phyloP scores from a whole-genome alignment of 1,140 invertebrate genomes.

The Limonius californicus region DNA sequence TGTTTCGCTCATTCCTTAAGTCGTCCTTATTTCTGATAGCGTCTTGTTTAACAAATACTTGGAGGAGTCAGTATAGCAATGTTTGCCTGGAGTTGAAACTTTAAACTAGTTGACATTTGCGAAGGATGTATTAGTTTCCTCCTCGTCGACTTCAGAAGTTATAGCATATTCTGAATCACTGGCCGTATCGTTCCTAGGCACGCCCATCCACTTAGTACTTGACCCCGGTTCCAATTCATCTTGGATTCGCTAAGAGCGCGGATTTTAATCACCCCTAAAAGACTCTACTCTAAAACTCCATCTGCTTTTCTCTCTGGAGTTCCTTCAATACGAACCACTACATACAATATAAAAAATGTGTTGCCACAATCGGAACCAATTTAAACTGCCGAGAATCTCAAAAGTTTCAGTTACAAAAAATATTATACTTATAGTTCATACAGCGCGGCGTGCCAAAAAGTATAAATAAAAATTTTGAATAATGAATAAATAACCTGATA shows the following conservation, averaged over 20 bases:
- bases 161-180: conserved; percentile 15
- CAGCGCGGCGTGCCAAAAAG: too few relatives aligned
- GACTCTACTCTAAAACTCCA: too few relatives aligned
- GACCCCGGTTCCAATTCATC: conserved; percentile 11
- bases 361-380: too few relatives aligned
- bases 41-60: not conserved
- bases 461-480: too few relatives aligned
- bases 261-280: not conserved
- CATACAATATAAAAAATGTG: too few relatives aligned
- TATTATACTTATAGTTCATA: too few relatives aligned
- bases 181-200: conserved; percentile 4
- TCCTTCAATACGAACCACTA: too few relatives aligned
- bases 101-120: conserved; percentile 11
- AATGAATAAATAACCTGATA: too few relatives aligned
- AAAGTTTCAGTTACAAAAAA: too few relatives aligned
- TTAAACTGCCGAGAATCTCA: too few relatives aligned
- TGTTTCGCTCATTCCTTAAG: not conserved
- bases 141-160: conserved; percentile 14
- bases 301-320: too few relatives aligned
- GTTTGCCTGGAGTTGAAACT: conserved; percentile 7
- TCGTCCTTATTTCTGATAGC: not conserved
- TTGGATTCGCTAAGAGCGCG: not conserved
- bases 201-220: conserved; percentile 14
- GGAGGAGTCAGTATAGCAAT: not conserved
- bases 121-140: conserved; percentile 11